These are phyloP conservation scores for Zoanthus gigantus DNA, from an alignment of 92 coral and sea anemone genomes.

Conservation along the genomic window DNA sequence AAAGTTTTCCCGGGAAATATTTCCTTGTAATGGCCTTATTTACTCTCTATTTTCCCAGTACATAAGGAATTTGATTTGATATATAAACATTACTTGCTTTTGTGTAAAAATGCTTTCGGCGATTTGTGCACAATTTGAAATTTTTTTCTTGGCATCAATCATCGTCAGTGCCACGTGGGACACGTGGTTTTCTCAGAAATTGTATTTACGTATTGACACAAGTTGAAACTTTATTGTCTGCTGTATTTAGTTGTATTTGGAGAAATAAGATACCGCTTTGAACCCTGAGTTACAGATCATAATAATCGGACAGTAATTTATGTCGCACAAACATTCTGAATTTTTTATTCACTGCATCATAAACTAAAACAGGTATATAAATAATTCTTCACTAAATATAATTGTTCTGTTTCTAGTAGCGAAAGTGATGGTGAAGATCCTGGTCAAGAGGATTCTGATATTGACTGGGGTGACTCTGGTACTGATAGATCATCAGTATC, in stretches of 20 bases:
- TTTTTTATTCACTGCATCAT: conserved; percentile 23
- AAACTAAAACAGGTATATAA: conserved; percentile 1
- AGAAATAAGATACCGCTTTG: conserved; percentile 20
- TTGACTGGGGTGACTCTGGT: conserved; percentile 7
- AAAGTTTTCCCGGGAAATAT: neutral
- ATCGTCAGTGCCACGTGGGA: neutral
- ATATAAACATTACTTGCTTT: conserved; percentile 15
- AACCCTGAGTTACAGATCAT: conserved; percentile 23
- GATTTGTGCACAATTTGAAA: conserved; percentile 11
- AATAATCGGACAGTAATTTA: conserved; percentile 17
- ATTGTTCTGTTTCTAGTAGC: conserved; percentile 8
- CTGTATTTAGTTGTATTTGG: conserved; percentile 21
- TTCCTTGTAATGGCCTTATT: conserved; percentile 20
- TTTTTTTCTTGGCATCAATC: neutral
- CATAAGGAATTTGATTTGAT: neutral
- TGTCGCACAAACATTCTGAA: neutral
- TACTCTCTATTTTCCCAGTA: conserved; percentile 20
- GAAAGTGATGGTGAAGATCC: conserved; percentile 33
- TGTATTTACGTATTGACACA: conserved; percentile 25
- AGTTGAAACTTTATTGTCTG: neutral
- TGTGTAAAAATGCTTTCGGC: conserved; percentile 14
- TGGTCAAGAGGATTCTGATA: neutral
- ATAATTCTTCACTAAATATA: neutral
- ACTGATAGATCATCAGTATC: conserved; percentile 10
- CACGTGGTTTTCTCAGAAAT: conserved; percentile 27